Conservation (phyloP, 2,888 invertebrate species). For the Apamea anceps region DNA sequence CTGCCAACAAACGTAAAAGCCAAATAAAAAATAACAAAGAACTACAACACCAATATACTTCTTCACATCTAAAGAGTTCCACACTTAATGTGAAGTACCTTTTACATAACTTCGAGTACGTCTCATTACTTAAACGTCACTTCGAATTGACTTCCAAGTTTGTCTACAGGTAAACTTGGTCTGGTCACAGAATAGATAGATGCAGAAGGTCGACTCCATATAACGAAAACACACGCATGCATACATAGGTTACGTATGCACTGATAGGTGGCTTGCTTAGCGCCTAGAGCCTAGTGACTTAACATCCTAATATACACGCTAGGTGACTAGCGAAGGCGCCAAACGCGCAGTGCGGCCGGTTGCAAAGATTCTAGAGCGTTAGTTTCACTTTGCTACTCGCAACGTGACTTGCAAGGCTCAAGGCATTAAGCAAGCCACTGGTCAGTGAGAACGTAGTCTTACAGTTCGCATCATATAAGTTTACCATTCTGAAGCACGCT, state of each 20-base stretch:
- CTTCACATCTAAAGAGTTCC: constrained; percentile 3
- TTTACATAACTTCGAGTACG: constrained; percentile 41
- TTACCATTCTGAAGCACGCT: neutral
- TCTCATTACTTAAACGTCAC: constrained; percentile 55
- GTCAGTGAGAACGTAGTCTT: too few relatives aligned
- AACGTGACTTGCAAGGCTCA: too few relatives aligned
- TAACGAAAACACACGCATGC: rapidly evolving
- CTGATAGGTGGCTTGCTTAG: too few relatives aligned
- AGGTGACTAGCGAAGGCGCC: too few relatives aligned
- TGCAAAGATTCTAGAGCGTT: too few relatives aligned
- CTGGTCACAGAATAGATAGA: neutral
- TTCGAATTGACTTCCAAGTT: constrained; percentile 55
- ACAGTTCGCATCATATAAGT: neutral
- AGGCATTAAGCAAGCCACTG: too few relatives aligned
- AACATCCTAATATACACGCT: too few relatives aligned
- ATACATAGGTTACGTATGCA: too few relatives aligned
- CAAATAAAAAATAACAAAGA: constrained; percentile 6
- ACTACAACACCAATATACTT: neutral
- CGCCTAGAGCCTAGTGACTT: too few relatives aligned
- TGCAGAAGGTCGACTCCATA: neutral
- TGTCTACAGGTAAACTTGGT: constrained; percentile 50
- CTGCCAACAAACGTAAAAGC: neutral
- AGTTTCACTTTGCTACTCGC: too few relatives aligned
- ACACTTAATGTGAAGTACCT: constrained; percentile 38
- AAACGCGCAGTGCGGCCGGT: too few relatives aligned